Evolutionary conservation across 2,888 invertebrate genomes (phyloP).

Genomic region (Drosophila quinaria): DNA sequence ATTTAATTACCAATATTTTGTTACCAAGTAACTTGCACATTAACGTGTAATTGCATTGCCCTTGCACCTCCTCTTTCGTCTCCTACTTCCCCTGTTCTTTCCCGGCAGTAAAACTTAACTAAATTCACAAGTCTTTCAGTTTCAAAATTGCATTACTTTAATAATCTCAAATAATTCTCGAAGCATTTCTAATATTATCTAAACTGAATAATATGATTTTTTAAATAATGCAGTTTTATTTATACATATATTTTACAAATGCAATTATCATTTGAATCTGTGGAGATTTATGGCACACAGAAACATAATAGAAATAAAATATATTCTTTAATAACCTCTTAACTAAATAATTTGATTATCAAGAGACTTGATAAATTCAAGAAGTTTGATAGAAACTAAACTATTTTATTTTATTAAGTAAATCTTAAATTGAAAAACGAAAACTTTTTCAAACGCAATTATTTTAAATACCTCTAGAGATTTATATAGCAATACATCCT

Average conservation of each 20-base stretch:
- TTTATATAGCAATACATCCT: neutral
- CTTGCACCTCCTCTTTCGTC: conserved; percentile 15
- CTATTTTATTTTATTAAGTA: too few relatives aligned
- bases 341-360: too few relatives aligned
- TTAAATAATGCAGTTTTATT: too few relatives aligned
- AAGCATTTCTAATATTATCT: neutral
- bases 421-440: too few relatives aligned
- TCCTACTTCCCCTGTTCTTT: neutral
- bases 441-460: too few relatives aligned
- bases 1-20: conserved; percentile 76
- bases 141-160: neutral
- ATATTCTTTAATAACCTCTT: too few relatives aligned
- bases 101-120: conserved; percentile 43
- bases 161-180: neutral
- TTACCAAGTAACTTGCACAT: conserved; percentile 58
- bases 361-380: too few relatives aligned
- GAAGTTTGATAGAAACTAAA: too few relatives aligned
- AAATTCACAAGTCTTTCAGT: neutral
- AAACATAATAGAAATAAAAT: too few relatives aligned
- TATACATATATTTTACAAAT: too few relatives aligned
- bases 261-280: too few relatives aligned
- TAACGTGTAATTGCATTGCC: conserved; percentile 67
- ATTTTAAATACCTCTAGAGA: too few relatives aligned
- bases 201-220: neutral
- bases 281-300: neutral